These are phyloP conservation scores for Lanistes nyassanus DNA, from an alignment of 1,140 invertebrate genomes.

Conservation along the genomic window DNA sequence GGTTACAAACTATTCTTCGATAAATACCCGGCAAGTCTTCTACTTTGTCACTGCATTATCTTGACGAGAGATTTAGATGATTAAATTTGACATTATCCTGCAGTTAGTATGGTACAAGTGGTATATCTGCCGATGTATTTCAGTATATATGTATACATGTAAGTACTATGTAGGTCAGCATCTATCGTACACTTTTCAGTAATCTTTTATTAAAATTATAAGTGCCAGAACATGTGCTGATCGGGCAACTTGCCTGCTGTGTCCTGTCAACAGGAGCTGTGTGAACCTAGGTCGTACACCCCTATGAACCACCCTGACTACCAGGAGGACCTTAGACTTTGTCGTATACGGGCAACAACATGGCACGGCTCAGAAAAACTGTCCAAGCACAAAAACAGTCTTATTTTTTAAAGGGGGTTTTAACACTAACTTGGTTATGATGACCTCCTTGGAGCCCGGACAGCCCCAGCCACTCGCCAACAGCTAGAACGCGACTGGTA, in stretches of 20 bases:
- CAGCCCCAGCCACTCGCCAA: too few species aligned
- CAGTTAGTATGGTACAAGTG: not conserved
- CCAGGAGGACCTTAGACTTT: constrained; percentile 76
- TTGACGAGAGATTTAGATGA: not conserved
- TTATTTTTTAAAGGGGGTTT: not conserved
- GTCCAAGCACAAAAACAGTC: not conserved
- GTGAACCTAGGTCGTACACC: constrained; percentile 79
- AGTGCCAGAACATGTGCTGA: not conserved
- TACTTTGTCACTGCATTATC: too few species aligned
- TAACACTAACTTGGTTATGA: too few species aligned
- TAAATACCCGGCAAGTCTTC: constrained; percentile 65
- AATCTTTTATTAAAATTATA: not conserved
- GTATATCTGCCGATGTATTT: not conserved
- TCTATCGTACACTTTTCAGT: not conserved
- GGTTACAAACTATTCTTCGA: constrained; percentile 93
- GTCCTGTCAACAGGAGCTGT: constrained; percentile 70
- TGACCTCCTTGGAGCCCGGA: too few species aligned
- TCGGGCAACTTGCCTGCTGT: not conserved
- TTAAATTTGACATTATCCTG: not conserved
- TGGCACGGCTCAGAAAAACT: constrained; percentile 55
- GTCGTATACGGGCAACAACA: constrained; percentile 81
- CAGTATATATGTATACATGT: not conserved
- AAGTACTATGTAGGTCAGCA: not conserved
- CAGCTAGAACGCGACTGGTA: too few species aligned
- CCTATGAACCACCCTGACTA: constrained; percentile 83